Base-by-base conservation (phyloP, 2,113 vertebrate species). In the Pangasianodon gigas region DNA sequence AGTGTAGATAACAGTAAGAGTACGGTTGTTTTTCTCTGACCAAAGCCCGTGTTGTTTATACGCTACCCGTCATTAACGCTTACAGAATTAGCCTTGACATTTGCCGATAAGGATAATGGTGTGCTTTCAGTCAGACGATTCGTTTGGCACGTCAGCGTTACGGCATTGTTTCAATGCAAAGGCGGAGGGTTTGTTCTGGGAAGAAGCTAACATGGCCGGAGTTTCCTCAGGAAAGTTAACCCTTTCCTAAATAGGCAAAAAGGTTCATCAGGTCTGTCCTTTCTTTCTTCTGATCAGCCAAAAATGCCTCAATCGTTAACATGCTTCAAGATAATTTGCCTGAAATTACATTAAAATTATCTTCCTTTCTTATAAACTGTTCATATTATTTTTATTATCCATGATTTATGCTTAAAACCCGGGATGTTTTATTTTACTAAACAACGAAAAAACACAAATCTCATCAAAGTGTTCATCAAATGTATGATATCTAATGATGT, bases 181-280 rank as follows among this genome's bases (percentile, higher is more conserved):
- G 90, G 86, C 67, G 84, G 71, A 41, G 92, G 87, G 89, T 95
- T 94, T 93, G 89, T 77, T 90, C 93, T 94, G 95, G 92, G 92
- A 84, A 44, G 88, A 86, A 84, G 87, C 86, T 85, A 93, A 62
- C 90, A 84, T 94, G 84, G 86, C 82, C 67, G 93, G 71, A 90
- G 81, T 94, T 93, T 94, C 88, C 91, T 89, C 82, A 89, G 18
- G 44, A 84, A 82, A 87, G 29, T 93, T 94, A 95, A 94, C 93
- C 90, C 89, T 85, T 89, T 41, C 29, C 80, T 56, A 1, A 32
- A 75, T 77, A 44, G 26, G 44, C 18, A 26, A 46, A 77, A 77
- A 26, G 71, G 6, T 44, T 75, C 37, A 77, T 48, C 74, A 77
- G 4, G 41, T 79, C 69, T 74, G 65, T 2, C 29, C 19, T 21